phyloP scores from a whole-genome alignment of 2,797 vertebrate species.

The Arrhamphus sclerolepis region DNA sequence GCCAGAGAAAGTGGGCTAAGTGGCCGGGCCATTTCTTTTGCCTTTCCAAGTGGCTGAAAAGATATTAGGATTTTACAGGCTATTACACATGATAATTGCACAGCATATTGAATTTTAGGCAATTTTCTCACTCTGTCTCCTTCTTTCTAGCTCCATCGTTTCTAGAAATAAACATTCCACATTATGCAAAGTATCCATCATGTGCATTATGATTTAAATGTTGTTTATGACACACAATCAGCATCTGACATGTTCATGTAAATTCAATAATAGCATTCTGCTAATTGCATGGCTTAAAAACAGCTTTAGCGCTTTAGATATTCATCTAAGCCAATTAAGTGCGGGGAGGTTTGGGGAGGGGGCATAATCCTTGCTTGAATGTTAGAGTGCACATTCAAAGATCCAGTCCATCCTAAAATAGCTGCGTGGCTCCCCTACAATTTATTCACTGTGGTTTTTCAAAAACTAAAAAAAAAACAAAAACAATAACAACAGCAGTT shows the following conservation, averaged over 20 bases:
- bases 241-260: slow-evolving; percentile 44
- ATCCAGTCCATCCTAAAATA: slow-evolving; percentile 36
- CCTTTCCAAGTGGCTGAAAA: slow-evolving; percentile 82
- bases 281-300: slow-evolving; percentile 72
- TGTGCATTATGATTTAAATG: slow-evolving; percentile 57
- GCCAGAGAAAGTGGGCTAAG: slow-evolving; percentile 81
- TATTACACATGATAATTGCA: slow-evolving; percentile 87
- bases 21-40: slow-evolving; percentile 80
- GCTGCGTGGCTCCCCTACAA: not conserved
- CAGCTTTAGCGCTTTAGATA: slow-evolving; percentile 73
- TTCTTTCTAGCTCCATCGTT: slow-evolving; percentile 38
- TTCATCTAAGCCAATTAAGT: slow-evolving; percentile 79
- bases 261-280: slow-evolving; percentile 75
- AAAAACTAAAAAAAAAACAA: not conserved
- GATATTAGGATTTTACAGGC: slow-evolving; percentile 87
- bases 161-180: slow-evolving; percentile 76
- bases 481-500: too few species aligned
- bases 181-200: slow-evolving; percentile 56
- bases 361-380: slow-evolving; percentile 62
- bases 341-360: slow-evolving; percentile 46
- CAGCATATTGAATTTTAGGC: slow-evolving; percentile 80
- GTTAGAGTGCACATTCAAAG: slow-evolving; percentile 56
- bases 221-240: slow-evolving; percentile 64
- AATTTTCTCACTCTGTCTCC: slow-evolving; percentile 68
- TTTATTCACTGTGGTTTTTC: not conserved